Conservation (phyloP, 1,140 invertebrate species). For the Phthorimaea operculella region DNA sequence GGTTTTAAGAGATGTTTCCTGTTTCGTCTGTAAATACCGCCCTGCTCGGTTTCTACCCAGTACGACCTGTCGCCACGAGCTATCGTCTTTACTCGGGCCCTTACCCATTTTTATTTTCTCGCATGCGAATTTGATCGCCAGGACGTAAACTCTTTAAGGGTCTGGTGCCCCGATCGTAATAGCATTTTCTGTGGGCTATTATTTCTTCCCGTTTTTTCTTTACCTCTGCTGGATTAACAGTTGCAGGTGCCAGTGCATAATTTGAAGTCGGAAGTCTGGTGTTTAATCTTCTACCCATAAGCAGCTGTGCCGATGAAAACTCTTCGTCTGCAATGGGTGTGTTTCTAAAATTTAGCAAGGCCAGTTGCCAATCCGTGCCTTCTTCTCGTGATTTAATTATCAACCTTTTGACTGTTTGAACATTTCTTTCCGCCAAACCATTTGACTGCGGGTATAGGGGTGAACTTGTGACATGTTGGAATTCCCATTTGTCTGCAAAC, state of each 20-base stretch:
- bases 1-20: not conserved
- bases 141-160: not conserved
- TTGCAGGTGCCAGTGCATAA: not conserved
- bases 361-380: not conserved
- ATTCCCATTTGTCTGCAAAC: conserved; percentile 45
- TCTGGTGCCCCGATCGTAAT: conserved; percentile 5
- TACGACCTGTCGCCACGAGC: conserved; percentile 2
- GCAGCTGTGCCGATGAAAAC: conserved; percentile 8
- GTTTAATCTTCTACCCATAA: conserved; percentile 8
- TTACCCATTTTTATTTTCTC: conserved; percentile 2
- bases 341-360: conserved; percentile 8
- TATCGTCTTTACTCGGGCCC: not conserved
- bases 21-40: conserved; percentile 1
- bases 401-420: conserved; percentile 34
- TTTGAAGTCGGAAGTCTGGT: conserved; percentile 4
- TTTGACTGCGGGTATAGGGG: conserved; percentile 44
- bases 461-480: conserved; percentile 41
- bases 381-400: conserved; percentile 19
- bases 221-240: not conserved
- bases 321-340: conserved; percentile 3
- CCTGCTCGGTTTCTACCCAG: conserved; percentile 7
- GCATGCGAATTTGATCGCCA: conserved; percentile 4
- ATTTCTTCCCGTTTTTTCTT: not conserved
- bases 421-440: conserved; percentile 36
- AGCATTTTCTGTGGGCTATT: not conserved